Base-by-base conservation (phyloP, 2,888 invertebrate genomes). In the Chloromyia formosa region DNA sequence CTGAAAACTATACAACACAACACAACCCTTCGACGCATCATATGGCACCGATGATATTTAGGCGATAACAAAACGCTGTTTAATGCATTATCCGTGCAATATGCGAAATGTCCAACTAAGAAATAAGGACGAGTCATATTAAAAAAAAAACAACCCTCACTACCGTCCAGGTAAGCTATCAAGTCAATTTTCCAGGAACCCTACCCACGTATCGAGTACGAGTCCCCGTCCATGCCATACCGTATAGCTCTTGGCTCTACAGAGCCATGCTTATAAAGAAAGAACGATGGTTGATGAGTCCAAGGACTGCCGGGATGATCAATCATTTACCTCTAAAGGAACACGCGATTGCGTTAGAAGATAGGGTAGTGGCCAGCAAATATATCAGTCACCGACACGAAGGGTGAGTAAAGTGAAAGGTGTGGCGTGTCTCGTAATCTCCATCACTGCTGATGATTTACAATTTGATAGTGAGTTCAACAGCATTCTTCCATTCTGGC, bases 331-430 rank as follows among this genome's bases (percentile, higher is more conserved):
- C 16, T 20, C 2, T 20, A 20, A 10, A 22, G 42, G 12, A 18
- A 18, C 49, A 49, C 42, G 42, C 64, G 66, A 66, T 66, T 66
- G 16, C 42, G 16, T 18, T 42, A 18, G 42, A 42, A n/a, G 27
- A 35, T 35, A 35, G 18, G 18, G 18, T 64, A 64, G 61, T 45
- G 14, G 22, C 42, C 62, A 62, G 14, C 22, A 66, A 49, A 49
- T 49, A 49, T 49, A n/a, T 14, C 42, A 12, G 49, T 45, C n/a
- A 7, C 22, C 1, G 66, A 7, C 20, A 20, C 12, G 14, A 35
- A 66, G 66, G 49, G 49, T 66, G 49, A 18, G 3, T 20, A 22
- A 66, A 66, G 49, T 66, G 66, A 66, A 66, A 66, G 66, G 66
- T 66, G 66, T 66, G 66, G 45, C 49, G 45, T 18, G 49, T 20